Percentiles rank a stretch among this genome's conserved stretches.
phyloP scores from a whole-genome alignment of 2,113 vertebrate species.

The Willisornis vidua region DNA sequence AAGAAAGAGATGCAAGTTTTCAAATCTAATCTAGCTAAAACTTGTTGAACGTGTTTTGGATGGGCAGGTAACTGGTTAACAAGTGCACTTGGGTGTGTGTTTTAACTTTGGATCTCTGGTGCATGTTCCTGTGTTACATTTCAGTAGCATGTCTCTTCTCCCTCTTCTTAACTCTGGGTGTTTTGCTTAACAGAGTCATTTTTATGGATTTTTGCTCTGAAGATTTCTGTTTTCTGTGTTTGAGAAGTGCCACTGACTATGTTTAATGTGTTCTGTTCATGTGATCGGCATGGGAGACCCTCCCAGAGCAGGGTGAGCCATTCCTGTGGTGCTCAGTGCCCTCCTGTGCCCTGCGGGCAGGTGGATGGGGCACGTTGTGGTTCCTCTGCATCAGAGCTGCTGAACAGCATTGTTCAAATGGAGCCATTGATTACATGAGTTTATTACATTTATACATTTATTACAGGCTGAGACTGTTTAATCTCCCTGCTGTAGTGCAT shows the following conservation, averaged over 20 bases:
- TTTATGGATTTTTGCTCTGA: neutral
- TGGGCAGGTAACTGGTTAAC: conserved; percentile 22
- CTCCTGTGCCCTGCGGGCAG: neutral
- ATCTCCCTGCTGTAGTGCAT: conserved; percentile 27
- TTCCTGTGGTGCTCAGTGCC: neutral
- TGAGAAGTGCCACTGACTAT: neutral
- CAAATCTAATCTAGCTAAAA: conserved; percentile 53
- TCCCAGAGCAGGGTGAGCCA: neutral
- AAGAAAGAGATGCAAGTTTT: conserved; percentile 18
- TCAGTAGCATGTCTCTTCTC: conserved; percentile 29
- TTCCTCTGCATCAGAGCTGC: neutral
- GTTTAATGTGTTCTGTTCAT: neutral
- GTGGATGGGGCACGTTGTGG: neutral
- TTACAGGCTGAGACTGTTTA: conserved; percentile 27
- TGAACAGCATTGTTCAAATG: neutral
- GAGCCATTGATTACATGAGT: neutral
- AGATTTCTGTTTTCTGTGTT: conserved; percentile 12
- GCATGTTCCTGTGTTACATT: neutral
- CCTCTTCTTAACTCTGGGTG: conserved; percentile 4
- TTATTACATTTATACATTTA: neutral
- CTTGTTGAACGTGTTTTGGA: neutral
- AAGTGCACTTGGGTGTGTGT: conserved; percentile 23
- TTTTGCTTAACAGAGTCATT: neutral
- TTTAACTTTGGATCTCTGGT: conserved; percentile 18
- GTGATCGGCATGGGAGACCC: neutral